Conservation (phyloP, 2,113 vertebrate genomes). For the Cephalophus harveyi region DNA sequence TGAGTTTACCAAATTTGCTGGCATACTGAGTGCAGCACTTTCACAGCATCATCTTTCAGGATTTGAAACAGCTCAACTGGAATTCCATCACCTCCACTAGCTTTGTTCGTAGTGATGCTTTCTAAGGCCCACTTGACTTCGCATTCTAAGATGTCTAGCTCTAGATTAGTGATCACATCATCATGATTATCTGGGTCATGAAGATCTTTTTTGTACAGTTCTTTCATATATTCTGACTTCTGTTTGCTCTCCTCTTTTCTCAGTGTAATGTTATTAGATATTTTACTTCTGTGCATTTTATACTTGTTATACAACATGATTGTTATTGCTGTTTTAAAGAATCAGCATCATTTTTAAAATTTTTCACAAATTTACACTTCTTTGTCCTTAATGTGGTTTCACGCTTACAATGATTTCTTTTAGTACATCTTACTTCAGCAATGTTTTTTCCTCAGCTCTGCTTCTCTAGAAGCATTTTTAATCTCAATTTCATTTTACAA, state of each 20-base stretch:
- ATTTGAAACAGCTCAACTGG: no score
- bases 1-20: no score
- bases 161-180: no score
- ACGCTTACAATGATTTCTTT: background rate
- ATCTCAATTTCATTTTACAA: background rate
- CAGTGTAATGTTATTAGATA: background rate
- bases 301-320: background rate
- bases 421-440: background rate
- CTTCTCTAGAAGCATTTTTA: background rate
- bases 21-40: no score
- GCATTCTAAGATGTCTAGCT: no score
- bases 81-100: no score
- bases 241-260: background rate
- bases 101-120: no score
- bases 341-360: background rate
- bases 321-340: background rate
- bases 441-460: background rate
- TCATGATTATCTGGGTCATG: no score
- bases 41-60: no score
- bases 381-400: background rate
- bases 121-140: no score
- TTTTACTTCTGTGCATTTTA: background rate
- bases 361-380: background rate
- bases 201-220: no score
- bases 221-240: background rate